Conservation (phyloP, 2,888 invertebrate species). For the Macrophya alboannulata region DNA sequence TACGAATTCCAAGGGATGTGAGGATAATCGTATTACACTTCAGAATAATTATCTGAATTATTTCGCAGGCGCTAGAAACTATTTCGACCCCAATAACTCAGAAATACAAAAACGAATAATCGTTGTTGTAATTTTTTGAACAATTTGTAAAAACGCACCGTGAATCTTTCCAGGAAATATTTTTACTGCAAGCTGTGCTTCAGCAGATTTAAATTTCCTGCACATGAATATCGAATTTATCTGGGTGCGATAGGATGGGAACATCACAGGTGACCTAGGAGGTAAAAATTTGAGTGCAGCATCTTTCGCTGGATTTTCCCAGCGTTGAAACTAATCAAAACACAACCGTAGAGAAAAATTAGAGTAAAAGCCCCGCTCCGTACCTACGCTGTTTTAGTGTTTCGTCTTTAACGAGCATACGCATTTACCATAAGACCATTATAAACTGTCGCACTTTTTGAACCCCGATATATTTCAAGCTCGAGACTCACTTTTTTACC, state of each 20-base stretch:
- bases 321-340: not conserved
- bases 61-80: not conserved
- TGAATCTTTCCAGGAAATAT: not conserved
- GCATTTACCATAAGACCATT: constrained; percentile 26
- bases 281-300: no score
- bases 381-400: not conserved
- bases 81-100: not conserved
- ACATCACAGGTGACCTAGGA: not conserved
- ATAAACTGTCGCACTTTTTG: constrained; percentile 48
- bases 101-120: no score
- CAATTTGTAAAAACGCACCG: no score
- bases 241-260: not conserved
- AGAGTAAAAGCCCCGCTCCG: not conserved
- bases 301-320: not conserved
- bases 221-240: not conserved
- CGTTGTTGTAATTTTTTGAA: not conserved
- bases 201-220: not conserved
- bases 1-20: no score
- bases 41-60: not conserved
- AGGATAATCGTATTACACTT: not conserved
- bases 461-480: constrained; percentile 28
- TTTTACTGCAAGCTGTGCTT: not conserved
- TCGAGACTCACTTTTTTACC: constrained; percentile 8
- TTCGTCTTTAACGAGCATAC: constrained; percentile 4
- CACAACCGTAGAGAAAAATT: not conserved